Base-by-base conservation (phyloP, 2,113 vertebrate species). In the Siniperca knerii region DNA sequence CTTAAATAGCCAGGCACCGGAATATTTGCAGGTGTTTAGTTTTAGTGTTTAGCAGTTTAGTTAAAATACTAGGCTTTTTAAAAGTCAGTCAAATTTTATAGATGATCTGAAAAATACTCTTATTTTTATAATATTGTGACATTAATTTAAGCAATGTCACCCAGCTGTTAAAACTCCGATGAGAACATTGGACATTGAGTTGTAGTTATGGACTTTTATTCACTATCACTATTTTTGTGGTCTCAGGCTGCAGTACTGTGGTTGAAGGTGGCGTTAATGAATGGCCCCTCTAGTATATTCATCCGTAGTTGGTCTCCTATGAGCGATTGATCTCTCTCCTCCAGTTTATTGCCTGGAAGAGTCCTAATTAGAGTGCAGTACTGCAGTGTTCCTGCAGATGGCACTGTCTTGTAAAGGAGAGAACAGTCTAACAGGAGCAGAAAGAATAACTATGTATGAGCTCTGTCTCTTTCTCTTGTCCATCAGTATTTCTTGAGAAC, bases 381-480 rank as follows among this genome's bases (percentile, higher is more conserved):
- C 75, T 61, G 44, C 54, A 50, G 21, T 4, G 2, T 0, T 48
- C 76, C 90, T 82, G 62, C 29, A 88, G 90, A 69, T 77, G 88
- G 85, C 79, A 84, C 65, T 93, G 85, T 84, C 35, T 15, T 8
- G 6, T 72, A 74, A 86, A 61, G 66, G 33, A 84, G 42, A 61
- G 16, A 8, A 0, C 57, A 48, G 52, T 46, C 33, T 12, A 46
- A 29, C 35, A 54, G 35, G 25, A 73, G 29, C 4, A 33, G 55
- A 25, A 1, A 61, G 13, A 37, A 46, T 29, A 42, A 48, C 37
- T 40, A 21, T 69, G 62, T 23, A 50, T 68, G 81, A 82, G 50
- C n/a, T 44, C 11, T 37, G n/a, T 68, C 29, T 67, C 35, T 67
- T 60, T 72, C 7, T 8, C 23, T 54, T 60, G 62, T 76, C 85